These are phyloP conservation scores for Rutilus rutilus DNA, from an alignment of 2,113 vertebrate genomes.

Conservation along the genomic window DNA sequence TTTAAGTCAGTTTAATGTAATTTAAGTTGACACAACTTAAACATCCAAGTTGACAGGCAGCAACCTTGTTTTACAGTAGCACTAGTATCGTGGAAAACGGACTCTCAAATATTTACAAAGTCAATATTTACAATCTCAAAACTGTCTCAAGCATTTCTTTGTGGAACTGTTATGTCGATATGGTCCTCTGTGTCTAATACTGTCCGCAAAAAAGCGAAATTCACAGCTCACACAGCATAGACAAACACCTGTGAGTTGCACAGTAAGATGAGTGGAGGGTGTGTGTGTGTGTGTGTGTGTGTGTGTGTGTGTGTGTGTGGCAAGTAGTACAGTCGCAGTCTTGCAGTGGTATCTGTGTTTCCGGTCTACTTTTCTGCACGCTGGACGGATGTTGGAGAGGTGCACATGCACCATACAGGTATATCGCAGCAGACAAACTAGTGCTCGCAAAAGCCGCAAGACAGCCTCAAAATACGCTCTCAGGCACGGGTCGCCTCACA, in stretches of 20 bases:
- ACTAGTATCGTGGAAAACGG: neutral
- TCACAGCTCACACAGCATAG: conserved; percentile 25
- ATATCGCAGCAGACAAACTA: conserved; percentile 25
- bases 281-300: conserved; percentile 50
- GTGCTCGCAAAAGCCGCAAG: conserved; percentile 48
- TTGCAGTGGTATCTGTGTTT: conserved; percentile 57
- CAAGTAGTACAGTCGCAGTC: conserved; percentile 41
- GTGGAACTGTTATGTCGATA: neutral
- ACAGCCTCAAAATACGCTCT: conserved; percentile 29
- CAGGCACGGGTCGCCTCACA: conserved; percentile 37
- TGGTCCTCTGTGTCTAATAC: conserved; percentile 5
- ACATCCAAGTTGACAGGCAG: no score
- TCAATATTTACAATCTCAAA: neutral
- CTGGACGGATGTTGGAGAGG: conserved; percentile 57
- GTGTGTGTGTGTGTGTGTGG: neutral
- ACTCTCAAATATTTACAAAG: no score
- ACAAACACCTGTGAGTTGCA: conserved; percentile 71
- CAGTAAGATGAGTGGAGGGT: conserved; percentile 64
- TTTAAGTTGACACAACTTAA: no score
- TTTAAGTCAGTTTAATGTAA: no score
- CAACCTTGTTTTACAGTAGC: neutral
- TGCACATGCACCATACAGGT: conserved; percentile 60
- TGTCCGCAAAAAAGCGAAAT: conserved; percentile 50
- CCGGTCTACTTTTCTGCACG: conserved; percentile 61
- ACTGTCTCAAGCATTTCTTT: neutral